Percentiles rank a stretch among this genome's conserved stretches.
Conservation (phyloP, 2,888 invertebrate genomes). For the Nematopogon swammerdamellus region DNA sequence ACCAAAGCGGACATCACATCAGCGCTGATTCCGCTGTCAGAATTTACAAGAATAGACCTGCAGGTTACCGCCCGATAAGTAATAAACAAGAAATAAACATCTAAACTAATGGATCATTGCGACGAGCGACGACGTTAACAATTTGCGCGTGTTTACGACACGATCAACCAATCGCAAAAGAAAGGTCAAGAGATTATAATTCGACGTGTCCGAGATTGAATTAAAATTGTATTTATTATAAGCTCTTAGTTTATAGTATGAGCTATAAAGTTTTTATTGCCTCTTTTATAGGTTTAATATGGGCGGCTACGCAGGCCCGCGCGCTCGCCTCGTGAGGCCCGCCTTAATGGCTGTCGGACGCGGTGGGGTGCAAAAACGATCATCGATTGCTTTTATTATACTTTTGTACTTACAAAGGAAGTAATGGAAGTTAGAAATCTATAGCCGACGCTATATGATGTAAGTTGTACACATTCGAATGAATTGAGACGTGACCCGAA, state of each 20-base stretch:
- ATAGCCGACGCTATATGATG: too few species aligned
- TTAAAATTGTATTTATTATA: neutral
- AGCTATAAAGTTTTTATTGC: neutral
- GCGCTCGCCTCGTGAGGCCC: neutral
- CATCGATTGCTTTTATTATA: neutral
- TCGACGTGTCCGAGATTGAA: neutral
- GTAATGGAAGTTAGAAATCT: neutral
- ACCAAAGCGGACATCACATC: constrained; percentile 26
- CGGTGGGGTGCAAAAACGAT: neutral
- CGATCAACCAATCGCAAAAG: neutral
- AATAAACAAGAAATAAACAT: constrained; percentile 45
- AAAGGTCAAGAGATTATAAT: neutral
- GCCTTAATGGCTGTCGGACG: neutral
- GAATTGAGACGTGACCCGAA: too few species aligned
- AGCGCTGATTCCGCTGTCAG: too few species aligned
- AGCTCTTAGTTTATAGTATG: neutral
- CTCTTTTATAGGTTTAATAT: neutral
- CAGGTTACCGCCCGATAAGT: too few species aligned
- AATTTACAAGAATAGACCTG: too few species aligned
- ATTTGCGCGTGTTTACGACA: neutral
- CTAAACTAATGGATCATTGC: constrained; percentile 38
- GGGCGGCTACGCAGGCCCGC: neutral
- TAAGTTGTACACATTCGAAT: too few species aligned
- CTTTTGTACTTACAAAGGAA: neutral
- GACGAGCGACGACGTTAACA: neutral